These are phyloP conservation scores for Trissolcus basalis DNA, from an alignment of 1,140 invertebrate species.

Conservation along the genomic window DNA sequence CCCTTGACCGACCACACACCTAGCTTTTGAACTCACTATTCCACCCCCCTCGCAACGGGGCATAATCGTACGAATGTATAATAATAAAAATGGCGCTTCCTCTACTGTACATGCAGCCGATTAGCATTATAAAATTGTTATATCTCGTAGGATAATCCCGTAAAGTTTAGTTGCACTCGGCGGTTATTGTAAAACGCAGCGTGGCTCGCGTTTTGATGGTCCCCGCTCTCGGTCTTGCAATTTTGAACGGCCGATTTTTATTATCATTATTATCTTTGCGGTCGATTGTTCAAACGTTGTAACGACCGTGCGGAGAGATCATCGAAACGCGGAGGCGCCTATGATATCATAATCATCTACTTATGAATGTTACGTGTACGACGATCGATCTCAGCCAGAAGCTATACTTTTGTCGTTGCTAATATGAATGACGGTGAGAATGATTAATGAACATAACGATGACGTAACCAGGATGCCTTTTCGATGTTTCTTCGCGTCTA, in stretches of 20 bases:
- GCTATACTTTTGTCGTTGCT: conserved; percentile 53
- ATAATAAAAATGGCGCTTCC: conserved; percentile 55
- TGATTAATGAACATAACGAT: conserved; percentile 59
- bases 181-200: conserved; percentile 52
- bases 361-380: conserved; percentile 49
- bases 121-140: conserved; percentile 57
- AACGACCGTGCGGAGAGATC: background rate
- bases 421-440: conserved; percentile 55
- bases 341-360: conserved; percentile 50
- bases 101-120: conserved; percentile 39
- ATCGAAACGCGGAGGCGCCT: conserved; percentile 47
- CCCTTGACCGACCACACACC: conserved; percentile 17
- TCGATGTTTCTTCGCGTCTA: conserved; percentile 70
- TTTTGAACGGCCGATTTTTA: too few species aligned
- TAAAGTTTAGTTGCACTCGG: conserved; percentile 58
- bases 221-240: background rate
- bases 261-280: background rate
- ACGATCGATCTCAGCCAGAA: conserved; percentile 60
- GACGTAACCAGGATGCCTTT: conserved; percentile 63
- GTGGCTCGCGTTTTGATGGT: conserved; percentile 36
- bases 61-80: conserved; percentile 21
- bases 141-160: conserved; percentile 43
- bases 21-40: conserved; percentile 9
- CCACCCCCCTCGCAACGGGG: conserved; percentile 1
- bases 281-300: background rate